Evolutionary conservation across 1,140 invertebrate species (phyloP).

Genomic region (Tigriopus japonicus): DNA sequence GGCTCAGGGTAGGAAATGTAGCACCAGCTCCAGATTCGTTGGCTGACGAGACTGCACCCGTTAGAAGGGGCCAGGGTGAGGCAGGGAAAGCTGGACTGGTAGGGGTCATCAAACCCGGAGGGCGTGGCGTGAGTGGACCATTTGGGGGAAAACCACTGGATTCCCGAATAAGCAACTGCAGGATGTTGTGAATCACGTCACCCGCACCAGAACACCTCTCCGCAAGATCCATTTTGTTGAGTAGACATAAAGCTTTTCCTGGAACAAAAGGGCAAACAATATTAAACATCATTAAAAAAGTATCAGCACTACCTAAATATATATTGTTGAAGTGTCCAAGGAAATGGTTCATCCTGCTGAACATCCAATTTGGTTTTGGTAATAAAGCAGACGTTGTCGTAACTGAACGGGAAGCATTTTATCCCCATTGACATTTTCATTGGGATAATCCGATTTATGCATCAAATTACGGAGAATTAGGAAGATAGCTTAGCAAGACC

Average conservation of each 20-base stretch:
- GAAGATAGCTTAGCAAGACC: too few species aligned
- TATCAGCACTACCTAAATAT: background rate
- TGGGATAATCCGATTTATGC: too few species aligned
- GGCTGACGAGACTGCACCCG: slow-evolving; percentile 19
- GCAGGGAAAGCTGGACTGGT: slow-evolving; percentile 32
- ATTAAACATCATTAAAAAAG: slow-evolving; percentile 12
- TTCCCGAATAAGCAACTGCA: slow-evolving; percentile 65
- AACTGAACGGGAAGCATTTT: too few species aligned
- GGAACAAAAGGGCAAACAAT: slow-evolving; percentile 17
- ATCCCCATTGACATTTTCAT: too few species aligned
- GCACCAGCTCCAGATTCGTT: slow-evolving; percentile 18
- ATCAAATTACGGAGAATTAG: too few species aligned
- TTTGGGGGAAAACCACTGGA: slow-evolving; percentile 54
- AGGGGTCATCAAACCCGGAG: slow-evolving; percentile 20
- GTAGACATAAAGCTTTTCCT: slow-evolving; percentile 71
- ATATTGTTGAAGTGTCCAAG: too few species aligned
- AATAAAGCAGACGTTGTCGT: too few species aligned
- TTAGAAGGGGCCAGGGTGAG: slow-evolving; percentile 34
- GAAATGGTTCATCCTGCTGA: too few species aligned
- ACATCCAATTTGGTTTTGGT: too few species aligned
- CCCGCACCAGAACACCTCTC: slow-evolving; percentile 76
- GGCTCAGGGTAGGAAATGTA: slow-evolving; percentile 23
- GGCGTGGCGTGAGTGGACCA: slow-evolving; percentile 53
- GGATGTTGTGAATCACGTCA: slow-evolving; percentile 77
- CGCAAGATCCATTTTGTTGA: slow-evolving; percentile 70